Percentiles rank a stretch among this genome's conserved stretches.
Evolutionary conservation across 2,888 invertebrate species (phyloP).

Genomic region (Epiblema foenella): DNA sequence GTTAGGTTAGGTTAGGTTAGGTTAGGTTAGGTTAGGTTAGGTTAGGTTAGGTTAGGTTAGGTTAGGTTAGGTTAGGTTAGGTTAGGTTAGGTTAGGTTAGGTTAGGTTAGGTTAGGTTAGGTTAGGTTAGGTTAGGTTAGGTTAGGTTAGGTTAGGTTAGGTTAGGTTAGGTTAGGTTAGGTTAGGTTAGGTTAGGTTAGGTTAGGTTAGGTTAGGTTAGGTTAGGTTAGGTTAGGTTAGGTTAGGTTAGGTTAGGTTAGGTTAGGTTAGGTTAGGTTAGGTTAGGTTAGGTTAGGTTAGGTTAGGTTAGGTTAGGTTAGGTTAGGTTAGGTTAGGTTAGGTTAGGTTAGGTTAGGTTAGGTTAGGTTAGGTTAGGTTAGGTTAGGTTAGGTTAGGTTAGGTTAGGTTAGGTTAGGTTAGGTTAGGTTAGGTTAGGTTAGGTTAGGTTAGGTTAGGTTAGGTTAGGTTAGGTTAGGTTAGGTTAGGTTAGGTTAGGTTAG

Average conservation of each 20-base stretch:
- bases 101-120: too few relatives aligned
- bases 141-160: too few relatives aligned
- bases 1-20: too few relatives aligned
- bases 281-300: conserved; percentile 45
- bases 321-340: conserved; percentile 36
- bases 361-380: conserved; percentile 41
- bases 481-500: conserved; percentile 30
- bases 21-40: too few relatives aligned
- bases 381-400: conserved; percentile 6
- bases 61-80: too few relatives aligned
- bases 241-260: conserved; percentile 27
- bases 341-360: conserved; percentile 45
- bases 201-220: too few relatives aligned
- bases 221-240: too few relatives aligned
- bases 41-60: too few relatives aligned
- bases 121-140: too few relatives aligned
- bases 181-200: too few relatives aligned
- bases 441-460: conserved; percentile 34
- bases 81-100: too few relatives aligned
- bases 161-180: too few relatives aligned
- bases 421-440: conserved; percentile 30
- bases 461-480: conserved; percentile 34
- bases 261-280: conserved; percentile 41
- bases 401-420: conserved; percentile 8
- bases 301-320: conserved; percentile 44